These are phyloP conservation scores for Tetheella fluctuosa DNA, from an alignment of 2,888 invertebrate genomes.

Conservation along the genomic window DNA sequence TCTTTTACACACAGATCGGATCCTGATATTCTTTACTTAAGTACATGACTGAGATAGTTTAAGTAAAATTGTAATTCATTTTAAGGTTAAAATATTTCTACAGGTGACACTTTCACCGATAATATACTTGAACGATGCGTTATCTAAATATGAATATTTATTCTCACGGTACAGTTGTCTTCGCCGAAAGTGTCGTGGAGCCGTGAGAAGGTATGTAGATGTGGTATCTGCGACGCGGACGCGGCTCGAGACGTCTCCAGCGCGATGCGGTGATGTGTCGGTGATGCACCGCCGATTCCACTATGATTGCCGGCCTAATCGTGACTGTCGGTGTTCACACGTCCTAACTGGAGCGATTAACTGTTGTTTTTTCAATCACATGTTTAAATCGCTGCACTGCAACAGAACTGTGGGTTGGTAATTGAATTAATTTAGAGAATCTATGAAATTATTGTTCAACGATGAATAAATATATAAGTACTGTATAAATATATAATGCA, in stretches of 20 bases:
- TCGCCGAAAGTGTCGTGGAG: conserved; percentile 12
- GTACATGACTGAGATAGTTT: no score
- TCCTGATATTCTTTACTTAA: no score
- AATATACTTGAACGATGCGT: conserved; percentile 15
- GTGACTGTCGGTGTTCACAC: background rate
- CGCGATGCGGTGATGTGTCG: conserved; percentile 1
- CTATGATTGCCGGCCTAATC: background rate
- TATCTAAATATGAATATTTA: conserved; percentile 43
- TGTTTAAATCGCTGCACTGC: background rate
- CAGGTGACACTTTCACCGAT: conserved; percentile 10
- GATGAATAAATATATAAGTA: no score
- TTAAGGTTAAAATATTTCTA: background rate
- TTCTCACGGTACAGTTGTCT: conserved; percentile 40
- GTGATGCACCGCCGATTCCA: background rate
- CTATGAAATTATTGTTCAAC: no score
- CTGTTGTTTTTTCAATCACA: background rate
- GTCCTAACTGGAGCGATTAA: background rate
- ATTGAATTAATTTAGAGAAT: no score
- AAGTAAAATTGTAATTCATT: no score
- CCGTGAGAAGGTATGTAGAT: conserved; percentile 9
- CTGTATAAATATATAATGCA: no score
- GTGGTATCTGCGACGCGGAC: conserved; percentile 7
- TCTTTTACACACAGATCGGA: no score
- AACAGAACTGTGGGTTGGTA: no score
- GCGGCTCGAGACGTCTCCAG: background rate